Conservation (phyloP, 2,888 invertebrate genomes). For the Chrysolina americana region DNA sequence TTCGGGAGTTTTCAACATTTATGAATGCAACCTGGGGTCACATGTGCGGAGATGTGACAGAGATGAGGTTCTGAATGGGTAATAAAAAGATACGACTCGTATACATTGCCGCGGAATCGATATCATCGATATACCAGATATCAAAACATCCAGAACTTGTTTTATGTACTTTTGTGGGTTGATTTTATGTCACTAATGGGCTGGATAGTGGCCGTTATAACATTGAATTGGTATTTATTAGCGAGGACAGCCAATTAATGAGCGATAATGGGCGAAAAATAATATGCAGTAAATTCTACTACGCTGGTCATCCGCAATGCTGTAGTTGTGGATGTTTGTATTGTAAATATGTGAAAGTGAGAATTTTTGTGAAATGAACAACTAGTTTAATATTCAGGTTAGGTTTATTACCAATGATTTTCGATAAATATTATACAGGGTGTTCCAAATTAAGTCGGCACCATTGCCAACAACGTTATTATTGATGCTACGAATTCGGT, state of each 20-base stretch:
- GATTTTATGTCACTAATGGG: slow-evolving; percentile 64
- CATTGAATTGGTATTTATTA: slow-evolving; percentile 38
- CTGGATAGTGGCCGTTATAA: slow-evolving; percentile 56
- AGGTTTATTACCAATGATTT: no score
- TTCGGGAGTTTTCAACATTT: slow-evolving; percentile 64
- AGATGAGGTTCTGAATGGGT: slow-evolving; percentile 66
- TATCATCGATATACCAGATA: slow-evolving; percentile 67
- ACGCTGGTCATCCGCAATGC: background rate
- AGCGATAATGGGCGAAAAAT: slow-evolving; percentile 17
- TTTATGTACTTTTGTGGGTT: slow-evolving; percentile 66
- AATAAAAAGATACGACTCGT: slow-evolving; percentile 68
- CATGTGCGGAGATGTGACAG: slow-evolving; percentile 66
- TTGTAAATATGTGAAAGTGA: background rate
- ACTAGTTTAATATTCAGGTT: no score
- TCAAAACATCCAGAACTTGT: slow-evolving; percentile 66
- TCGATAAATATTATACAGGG: no score
- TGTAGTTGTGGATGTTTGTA: background rate
- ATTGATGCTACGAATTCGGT: no score
- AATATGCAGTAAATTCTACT: slow-evolving; percentile 8
- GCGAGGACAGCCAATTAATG: slow-evolving; percentile 6
- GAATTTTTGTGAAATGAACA: no score
- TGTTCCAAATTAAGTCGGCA: no score
- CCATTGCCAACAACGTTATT: no score
- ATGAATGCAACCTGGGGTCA: slow-evolving; percentile 65
- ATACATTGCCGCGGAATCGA: slow-evolving; percentile 59